Evolutionary conservation across 2,888 invertebrate species (phyloP), one percentile per base, ranked within the genome.

Genomic region (Nineta flava): DNA sequence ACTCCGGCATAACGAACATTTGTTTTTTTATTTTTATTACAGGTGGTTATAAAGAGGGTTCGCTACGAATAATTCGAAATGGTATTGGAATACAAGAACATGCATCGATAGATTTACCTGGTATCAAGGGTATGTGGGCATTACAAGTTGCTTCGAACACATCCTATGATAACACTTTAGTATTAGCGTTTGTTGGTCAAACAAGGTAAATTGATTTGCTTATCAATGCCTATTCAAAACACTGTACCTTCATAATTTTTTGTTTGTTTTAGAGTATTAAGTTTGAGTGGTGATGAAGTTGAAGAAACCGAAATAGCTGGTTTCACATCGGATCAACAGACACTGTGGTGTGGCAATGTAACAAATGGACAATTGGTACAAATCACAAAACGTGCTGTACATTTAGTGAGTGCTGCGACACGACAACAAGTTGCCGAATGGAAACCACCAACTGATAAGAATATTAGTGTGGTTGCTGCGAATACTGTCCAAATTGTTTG

Each of bases 61-160:
- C 96, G 0, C 70, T 99, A 34, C 77, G 97, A 49, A 93, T 99
- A 53, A 97, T 99, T 55, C 78, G 97, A 56, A 99, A 97, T 68
- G 99, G 99, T 3, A 99, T 99, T 61, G 99, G 99, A 3, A 96
- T 97, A 53, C 94, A 96, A 57, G 97, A 97, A 66, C 91, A 94
- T 64, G 97, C 97, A 0, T 91, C 88, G 46, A 96, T 99, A 55
- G 99, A 99, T 71, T 72, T 97, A 57, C 86, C 91, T 5, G 95
- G 95, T 48, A 95, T 97, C 55, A 96, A 96, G 71, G 96, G 95
- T 54, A 92, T 97, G 80, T 96, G 96, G 96, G 88, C 95, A 0
- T 71, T 97, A n/a, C 80, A 81, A 61, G 75, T 87, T 9, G 78
- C 79, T 42, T 75, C 75, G 45, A 75, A 74, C 58, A 72, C 72